Base-by-base conservation (phyloP, 2,113 vertebrate species). In the Rhinichthys klamathensis region DNA sequence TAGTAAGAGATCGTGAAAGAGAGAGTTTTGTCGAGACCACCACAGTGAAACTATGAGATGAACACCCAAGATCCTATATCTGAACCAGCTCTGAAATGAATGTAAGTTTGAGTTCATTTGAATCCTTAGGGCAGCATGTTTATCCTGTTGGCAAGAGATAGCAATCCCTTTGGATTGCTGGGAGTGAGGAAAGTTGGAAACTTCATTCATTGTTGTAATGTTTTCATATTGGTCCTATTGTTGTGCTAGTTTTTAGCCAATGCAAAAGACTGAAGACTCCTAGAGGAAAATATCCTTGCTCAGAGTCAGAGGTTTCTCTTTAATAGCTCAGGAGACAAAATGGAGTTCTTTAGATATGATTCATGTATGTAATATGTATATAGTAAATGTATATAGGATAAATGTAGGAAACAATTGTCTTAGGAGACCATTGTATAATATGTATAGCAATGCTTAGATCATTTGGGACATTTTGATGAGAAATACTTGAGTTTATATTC, bases 21-120 rank as follows among this genome's bases (percentile, higher is more conserved):
- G 21, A 54, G 80, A 74, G 27, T 32, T 81, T 78, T 84, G 27
- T 51, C 70, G 85, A 86, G 25, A 65, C 30, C 44, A 69, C 11
- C 27, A 35, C 23, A 56, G 41, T 84, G 69, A 60, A 58, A 25
- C 73, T 67, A 30, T 73, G 82, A 84, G 78, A 84, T 84, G 82
- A 82, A 46, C 41, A 81, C 41, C 35, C 65, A 65, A 63, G 73
- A 38, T 65, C 46, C 25, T 25, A 41, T 82, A 60, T 73, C 44
- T 67, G 56, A 85, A 83, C 77, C 49, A 32, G 35, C 65, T 67
- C 56, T 58, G 74, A 72, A 56, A 89, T 89, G 88, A 86, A 82
- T 86, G 88, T 89, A 89, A 89, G 88, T 89, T 67, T 32, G 58
- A 30, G 54, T 56, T 23, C 6, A 56, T 56, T 56, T 56, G 2